Conservation (phyloP, 2,113 vertebrate species). For the Drymodes brunneopygia region DNA sequence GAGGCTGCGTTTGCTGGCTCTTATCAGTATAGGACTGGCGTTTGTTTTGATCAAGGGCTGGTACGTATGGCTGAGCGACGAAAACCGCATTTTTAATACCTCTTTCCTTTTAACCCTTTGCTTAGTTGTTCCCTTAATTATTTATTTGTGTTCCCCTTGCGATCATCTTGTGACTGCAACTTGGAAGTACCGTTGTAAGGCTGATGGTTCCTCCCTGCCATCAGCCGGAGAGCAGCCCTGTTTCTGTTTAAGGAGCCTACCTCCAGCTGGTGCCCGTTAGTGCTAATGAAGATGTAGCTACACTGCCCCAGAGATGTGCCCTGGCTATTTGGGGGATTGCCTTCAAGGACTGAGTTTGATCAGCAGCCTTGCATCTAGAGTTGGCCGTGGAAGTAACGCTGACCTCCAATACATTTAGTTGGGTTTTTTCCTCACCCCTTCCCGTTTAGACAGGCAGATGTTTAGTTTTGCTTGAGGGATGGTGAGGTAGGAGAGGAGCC, state of each 20-base stretch:
- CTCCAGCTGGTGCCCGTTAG: neutral
- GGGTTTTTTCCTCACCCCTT: neutral
- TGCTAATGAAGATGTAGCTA: neutral
- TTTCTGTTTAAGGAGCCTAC: neutral
- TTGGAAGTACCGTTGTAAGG: constrained; percentile 30
- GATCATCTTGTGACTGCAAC: constrained; percentile 1
- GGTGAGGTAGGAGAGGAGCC: neutral
- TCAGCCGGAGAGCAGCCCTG: neutral
- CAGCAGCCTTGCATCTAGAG: neutral
- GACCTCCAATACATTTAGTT: neutral
- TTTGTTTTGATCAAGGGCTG: neutral
- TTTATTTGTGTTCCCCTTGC: neutral
- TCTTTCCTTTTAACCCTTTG: neutral
- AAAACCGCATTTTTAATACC: neutral
- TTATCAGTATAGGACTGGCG: neutral
- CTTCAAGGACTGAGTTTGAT: neutral
- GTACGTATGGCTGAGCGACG: neutral
- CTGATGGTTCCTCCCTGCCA: neutral
- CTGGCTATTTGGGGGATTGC: neutral
- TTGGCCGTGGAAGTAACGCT: neutral
- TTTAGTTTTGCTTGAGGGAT: neutral
- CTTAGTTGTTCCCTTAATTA: neutral
- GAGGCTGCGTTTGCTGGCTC: neutral
- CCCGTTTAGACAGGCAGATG: neutral
- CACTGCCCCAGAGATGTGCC: neutral